Conservation (phyloP, 53 echinoderm and acorn worm species). For the Crossaster papposus region DNA sequence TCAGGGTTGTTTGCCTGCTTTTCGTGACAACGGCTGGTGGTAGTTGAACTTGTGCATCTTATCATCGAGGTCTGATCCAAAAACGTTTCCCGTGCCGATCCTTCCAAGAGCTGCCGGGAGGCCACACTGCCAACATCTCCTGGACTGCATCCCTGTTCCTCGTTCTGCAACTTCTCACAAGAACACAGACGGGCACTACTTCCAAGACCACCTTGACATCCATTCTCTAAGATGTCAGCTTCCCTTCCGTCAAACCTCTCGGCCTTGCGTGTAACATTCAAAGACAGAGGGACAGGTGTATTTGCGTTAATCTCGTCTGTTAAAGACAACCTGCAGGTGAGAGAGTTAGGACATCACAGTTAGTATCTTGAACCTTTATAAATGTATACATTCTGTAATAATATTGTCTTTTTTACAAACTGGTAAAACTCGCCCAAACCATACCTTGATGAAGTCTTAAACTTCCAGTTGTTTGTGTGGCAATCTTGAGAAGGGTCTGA, state of each 20-base stretch:
- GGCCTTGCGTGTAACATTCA: background rate
- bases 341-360: background rate
- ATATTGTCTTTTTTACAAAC: background rate
- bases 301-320: background rate
- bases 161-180: background rate
- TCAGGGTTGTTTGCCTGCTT: background rate
- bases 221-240: background rate
- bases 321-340: conserved; percentile 2
- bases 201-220: background rate
- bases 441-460: background rate
- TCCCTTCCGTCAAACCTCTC: background rate
- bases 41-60: background rate
- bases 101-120: background rate
- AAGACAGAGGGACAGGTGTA: background rate
- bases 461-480: background rate
- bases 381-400: background rate
- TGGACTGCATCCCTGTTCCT: background rate
- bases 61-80: background rate
- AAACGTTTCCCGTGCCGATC: background rate
- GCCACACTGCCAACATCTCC: background rate
- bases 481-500: background rate
- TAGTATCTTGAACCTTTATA: background rate
- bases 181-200: background rate
- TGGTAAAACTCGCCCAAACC: background rate
- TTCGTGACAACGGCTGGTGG: background rate